Base-by-base conservation (phyloP, 2,888 invertebrate species). In the Fragum fragum region DNA sequence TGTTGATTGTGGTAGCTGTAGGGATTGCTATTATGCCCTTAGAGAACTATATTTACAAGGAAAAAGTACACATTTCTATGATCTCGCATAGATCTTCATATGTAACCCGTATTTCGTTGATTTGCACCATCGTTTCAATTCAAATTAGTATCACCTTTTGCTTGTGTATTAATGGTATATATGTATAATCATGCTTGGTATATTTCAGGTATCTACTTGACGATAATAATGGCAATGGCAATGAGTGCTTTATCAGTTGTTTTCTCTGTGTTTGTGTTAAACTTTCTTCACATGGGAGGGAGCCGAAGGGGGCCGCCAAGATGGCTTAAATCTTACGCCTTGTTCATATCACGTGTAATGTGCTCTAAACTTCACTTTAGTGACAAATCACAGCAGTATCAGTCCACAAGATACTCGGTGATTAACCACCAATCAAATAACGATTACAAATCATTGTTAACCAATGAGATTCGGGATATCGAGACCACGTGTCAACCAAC, bases 171-270 rank as follows among this genome's bases (percentile, higher is more conserved):
- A n/a, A n/a, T n/a, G n/a, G n/a, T n/a, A n/a, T n/a, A n/a, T n/a
- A n/a, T n/a, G n/a, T n/a, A n/a, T n/a, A n/a, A n/a, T n/a, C n/a
- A n/a, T n/a, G n/a, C n/a, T n/a, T n/a, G n/a, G n/a, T 36, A 11
- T 21, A 18, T 90, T 89, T 28, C 90, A 94, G 95, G 94, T 26
- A 93, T 95, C 69, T 95, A 95, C 86, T 89, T 95, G 61, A 95
- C 94, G 21, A 91, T 94, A 23, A 94, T 94, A 39, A 95, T 95
- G 95, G 94, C n/a, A n/a, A n/a, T n/a, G n/a, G n/a, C 93, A 23
- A 94, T 95, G 90, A 94, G 94, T 28, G 94, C 94, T 5, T 79
- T 94, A 16, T 94, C 94, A 14, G 94, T 95, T 18, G 91, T 94
- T 5, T 90, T 95, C 69, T 94, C 94, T 14, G 95, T 95, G 55